These are phyloP conservation scores for Eupithecia exiguata DNA, from an alignment of 2,888 invertebrate genomes.

Conservation along the genomic window DNA sequence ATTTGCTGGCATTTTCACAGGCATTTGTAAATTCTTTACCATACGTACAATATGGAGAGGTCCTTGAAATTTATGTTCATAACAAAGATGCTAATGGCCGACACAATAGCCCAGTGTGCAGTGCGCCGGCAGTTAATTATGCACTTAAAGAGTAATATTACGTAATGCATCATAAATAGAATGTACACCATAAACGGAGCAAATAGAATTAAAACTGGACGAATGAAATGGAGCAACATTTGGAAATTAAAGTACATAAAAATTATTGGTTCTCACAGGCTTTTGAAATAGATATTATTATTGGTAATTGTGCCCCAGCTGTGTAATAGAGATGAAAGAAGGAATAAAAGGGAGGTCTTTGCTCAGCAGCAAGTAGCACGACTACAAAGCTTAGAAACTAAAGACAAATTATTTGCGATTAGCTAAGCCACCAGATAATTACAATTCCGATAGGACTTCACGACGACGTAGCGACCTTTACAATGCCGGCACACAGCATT, in stretches of 20 bases:
- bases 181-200: neutral
- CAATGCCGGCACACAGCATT: conserved; percentile 49
- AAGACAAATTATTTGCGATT: neutral
- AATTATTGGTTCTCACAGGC: neutral
- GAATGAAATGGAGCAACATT: neutral
- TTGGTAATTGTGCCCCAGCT: neutral
- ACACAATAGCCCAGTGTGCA: conserved; percentile 32
- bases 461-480: conserved; percentile 31
- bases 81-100: conserved; percentile 31
- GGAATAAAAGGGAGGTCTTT: neutral
- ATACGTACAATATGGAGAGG: neutral
- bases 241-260: neutral
- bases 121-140: conserved; percentile 29
- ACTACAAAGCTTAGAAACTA: neutral
- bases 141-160: conserved; percentile 24
- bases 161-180: conserved; percentile 23
- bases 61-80: conserved; percentile 37
- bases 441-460: conserved; percentile 24
- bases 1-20: neutral
- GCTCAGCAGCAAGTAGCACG: neutral
- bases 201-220: conserved; percentile 4
- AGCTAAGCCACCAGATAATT: conserved; percentile 9
- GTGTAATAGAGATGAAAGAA: neutral
- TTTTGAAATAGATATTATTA: neutral
- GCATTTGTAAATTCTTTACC: neutral